Evolutionary conservation across 92 coral and sea anemone species (phyloP).

Genomic region (Phenganax marumi): DNA sequence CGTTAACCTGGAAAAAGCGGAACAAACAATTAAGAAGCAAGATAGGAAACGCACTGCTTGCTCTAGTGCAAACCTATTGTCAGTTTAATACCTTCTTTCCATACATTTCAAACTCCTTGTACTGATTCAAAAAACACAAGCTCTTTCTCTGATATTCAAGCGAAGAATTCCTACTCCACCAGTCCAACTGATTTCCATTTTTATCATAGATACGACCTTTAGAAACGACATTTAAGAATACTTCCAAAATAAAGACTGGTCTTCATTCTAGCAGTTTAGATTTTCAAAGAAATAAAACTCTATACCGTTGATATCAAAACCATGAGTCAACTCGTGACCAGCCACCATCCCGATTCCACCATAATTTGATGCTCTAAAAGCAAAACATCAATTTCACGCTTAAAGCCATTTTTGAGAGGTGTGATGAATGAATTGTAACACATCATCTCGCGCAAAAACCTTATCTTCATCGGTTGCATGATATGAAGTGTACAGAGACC

Average conservation of each 20-base stretch:
- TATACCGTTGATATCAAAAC: constrained; percentile 27
- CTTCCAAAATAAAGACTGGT: neutral
- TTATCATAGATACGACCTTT: constrained; percentile 42
- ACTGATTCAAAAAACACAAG: constrained; percentile 34
- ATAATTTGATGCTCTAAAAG: constrained; percentile 37
- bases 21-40: neutral
- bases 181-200: constrained; percentile 23
- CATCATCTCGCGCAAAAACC: too few species aligned
- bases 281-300: neutral
- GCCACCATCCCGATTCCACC: constrained; percentile 38
- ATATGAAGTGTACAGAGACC: neutral
- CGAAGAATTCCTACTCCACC: constrained; percentile 40
- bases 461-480: too few species aligned
- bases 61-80: neutral
- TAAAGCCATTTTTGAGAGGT: too few species aligned
- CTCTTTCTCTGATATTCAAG: neutral
- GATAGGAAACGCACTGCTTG: neutral
- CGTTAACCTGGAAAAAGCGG: constrained; percentile 16
- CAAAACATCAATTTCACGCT: too few species aligned
- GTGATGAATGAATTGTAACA: too few species aligned
- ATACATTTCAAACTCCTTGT: constrained; percentile 24
- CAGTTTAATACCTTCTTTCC: constrained; percentile 29
- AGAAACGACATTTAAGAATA: neutral
- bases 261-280: too few species aligned
- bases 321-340: constrained; percentile 40